Percentiles rank a stretch among this genome's conserved stretches.
These are phyloP conservation scores for Palloptera scutellata DNA, from an alignment of 2,888 invertebrate species.

Conservation along the genomic window DNA sequence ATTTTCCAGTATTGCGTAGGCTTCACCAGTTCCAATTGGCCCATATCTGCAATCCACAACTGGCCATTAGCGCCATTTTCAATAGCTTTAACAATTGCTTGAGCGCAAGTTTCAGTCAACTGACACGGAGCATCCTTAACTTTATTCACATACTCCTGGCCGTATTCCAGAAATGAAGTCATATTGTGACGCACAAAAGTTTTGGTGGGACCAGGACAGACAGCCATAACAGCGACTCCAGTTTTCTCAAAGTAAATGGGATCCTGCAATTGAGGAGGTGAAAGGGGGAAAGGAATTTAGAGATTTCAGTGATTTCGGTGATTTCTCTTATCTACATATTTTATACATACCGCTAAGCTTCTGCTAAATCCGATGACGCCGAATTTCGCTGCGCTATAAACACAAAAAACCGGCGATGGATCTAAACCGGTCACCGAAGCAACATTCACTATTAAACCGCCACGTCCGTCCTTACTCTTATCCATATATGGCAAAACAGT, in stretches of 20 bases:
- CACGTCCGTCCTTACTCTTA: slow-evolving; percentile 56
- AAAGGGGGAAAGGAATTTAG: background rate
- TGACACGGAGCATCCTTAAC: slow-evolving; percentile 35
- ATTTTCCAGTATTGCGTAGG: slow-evolving; percentile 52
- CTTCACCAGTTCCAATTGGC: slow-evolving; percentile 49
- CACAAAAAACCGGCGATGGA: slow-evolving; percentile 44
- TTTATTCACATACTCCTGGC: slow-evolving; percentile 41
- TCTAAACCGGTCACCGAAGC: slow-evolving; percentile 51
- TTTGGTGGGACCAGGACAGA: slow-evolving; percentile 58
- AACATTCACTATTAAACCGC: slow-evolving; percentile 57
- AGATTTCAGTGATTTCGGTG: no score
- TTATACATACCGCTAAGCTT: slow-evolving; percentile 47
- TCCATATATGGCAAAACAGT: slow-evolving; percentile 62
- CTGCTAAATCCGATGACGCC: slow-evolving; percentile 58
- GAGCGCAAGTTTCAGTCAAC: slow-evolving; percentile 48
- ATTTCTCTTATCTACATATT: no score
- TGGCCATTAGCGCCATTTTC: slow-evolving; percentile 53
- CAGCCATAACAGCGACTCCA: slow-evolving; percentile 53
- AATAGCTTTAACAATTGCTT: slow-evolving; percentile 54
- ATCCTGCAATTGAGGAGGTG: slow-evolving; percentile 24
- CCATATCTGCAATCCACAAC: slow-evolving; percentile 57
- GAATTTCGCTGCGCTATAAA: slow-evolving; percentile 55
- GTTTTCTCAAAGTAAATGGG: slow-evolving; percentile 42
- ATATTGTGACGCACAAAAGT: slow-evolving; percentile 45
- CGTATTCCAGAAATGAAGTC: slow-evolving; percentile 46